A percentile compares a stretch with the other conserved stretches of the same genome.
These are phyloP conservation scores for Trinectes maculatus DNA, from an alignment of 2,113 vertebrate species.

Conservation along the genomic window DNA sequence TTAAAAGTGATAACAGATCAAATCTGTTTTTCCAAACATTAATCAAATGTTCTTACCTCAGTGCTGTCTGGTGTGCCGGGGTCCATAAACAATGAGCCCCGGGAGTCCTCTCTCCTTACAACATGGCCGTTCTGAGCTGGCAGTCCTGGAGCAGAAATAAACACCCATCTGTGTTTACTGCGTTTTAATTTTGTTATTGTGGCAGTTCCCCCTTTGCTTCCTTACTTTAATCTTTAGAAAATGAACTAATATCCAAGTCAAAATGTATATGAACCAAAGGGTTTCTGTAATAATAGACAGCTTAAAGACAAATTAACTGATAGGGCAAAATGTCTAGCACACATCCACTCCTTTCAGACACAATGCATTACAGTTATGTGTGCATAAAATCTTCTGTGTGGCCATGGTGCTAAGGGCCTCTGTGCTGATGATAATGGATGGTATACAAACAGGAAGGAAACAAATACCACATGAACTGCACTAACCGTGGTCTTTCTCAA, in stretches of 20 bases:
- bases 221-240: too few species aligned
- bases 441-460: constrained; percentile 52
- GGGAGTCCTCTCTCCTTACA: constrained; percentile 90
- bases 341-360: constrained; percentile 20
- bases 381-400: neutral
- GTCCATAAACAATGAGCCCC: constrained; percentile 87
- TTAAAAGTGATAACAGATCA: neutral
- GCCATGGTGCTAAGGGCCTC: neutral
- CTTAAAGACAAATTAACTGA: too few species aligned
- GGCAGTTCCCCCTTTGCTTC: too few species aligned
- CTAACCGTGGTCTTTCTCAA: constrained; percentile 89
- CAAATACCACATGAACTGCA: too few species aligned
- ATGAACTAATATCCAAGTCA: too few species aligned
- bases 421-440: neutral
- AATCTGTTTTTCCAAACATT: too few species aligned
- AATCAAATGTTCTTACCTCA: constrained; percentile 67
- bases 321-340: too few species aligned
- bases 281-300: too few species aligned
- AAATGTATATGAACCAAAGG: too few species aligned
- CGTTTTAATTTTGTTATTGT: too few species aligned
- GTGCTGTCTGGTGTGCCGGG: constrained; percentile 69
- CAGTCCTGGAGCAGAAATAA: constrained; percentile 80
- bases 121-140: constrained; percentile 84
- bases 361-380: constrained; percentile 2
- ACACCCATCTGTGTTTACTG: too few species aligned